phyloP scores from a whole-genome alignment of 2,797 vertebrate genomes.

The Pagetopsis macropterus region DNA sequence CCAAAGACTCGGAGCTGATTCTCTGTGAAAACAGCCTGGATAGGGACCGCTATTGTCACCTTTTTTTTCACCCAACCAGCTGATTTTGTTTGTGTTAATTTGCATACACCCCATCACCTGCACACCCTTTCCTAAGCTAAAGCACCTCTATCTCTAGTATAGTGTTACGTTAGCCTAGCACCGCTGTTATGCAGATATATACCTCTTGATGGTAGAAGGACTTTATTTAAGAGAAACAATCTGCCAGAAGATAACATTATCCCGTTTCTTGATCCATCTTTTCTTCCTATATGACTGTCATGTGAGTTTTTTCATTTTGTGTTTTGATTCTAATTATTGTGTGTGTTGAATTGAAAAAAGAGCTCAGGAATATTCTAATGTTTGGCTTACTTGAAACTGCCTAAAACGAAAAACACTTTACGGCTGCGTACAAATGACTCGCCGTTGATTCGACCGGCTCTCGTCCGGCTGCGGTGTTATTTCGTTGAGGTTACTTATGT shows the following conservation, averaged over 20 bases:
- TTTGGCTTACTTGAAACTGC: background rate
- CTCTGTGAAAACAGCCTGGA: conserved; percentile 68
- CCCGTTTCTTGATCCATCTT: background rate
- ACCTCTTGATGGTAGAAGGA: conserved; percentile 18
- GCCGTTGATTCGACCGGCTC: background rate
- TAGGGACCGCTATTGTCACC: conserved; percentile 55
- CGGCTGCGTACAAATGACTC: background rate
- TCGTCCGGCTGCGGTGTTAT: background rate
- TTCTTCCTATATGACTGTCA: conserved; percentile 77
- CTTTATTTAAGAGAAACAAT: conserved; percentile 15
- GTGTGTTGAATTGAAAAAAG: background rate
- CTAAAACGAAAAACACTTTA: background rate
- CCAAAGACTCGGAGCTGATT: conserved; percentile 65
- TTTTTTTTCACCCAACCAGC: conserved; percentile 21
- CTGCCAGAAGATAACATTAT: conserved; percentile 9
- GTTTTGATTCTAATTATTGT: background rate
- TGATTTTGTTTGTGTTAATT: conserved; percentile 48
- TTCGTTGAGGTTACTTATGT: background rate
- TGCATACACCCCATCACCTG: conserved; percentile 4
- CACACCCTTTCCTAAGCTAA: conserved; percentile 25
- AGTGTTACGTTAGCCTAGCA: conserved; percentile 1
- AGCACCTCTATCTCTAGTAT: conserved; percentile 29
- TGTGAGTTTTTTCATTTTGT: conserved; percentile 70
- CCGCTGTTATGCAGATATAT: conserved; percentile 6
- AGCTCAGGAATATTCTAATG: background rate